A percentile compares a stretch with the other conserved stretches of the same genome.
Evolutionary conservation across 1,140 invertebrate genomes (phyloP).

Genomic region (Drosophila melanica): DNA sequence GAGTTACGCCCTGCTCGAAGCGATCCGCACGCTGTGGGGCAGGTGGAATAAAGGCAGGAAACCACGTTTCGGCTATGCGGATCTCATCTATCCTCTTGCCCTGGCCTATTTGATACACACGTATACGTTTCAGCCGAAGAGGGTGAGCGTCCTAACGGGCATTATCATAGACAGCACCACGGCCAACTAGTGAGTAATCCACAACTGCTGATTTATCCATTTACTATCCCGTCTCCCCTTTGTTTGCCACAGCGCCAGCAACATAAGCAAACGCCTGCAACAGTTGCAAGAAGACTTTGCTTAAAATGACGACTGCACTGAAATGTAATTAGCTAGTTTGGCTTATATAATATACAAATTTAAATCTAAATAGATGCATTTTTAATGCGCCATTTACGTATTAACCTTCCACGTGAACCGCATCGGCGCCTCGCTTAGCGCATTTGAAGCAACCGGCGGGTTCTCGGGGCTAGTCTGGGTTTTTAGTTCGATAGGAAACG

Average conservation of each 20-base stretch:
- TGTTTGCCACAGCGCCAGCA: conserved; percentile 23
- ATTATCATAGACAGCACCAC: conserved; percentile 52
- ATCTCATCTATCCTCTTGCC: conserved; percentile 39
- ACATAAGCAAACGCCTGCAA: conserved; percentile 30
- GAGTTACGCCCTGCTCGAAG: conserved; percentile 51
- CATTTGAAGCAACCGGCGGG: background rate
- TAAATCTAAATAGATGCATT: background rate
- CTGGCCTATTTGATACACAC: conserved; percentile 58
- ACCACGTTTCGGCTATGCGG: conserved; percentile 23
- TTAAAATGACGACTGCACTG: background rate
- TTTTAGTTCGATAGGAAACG: conserved; percentile 26
- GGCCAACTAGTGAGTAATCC: conserved; percentile 58
- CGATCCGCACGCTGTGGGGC: conserved; percentile 33
- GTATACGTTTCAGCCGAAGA: conserved; percentile 28
- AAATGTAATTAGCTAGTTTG: conserved; percentile 10
- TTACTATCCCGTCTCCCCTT: background rate
- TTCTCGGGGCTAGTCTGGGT: background rate
- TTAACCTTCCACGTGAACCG: conserved; percentile 45
- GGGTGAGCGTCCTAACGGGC: conserved; percentile 36
- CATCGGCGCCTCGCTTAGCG: background rate
- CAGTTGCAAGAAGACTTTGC: conserved; percentile 16
- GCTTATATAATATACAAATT: background rate
- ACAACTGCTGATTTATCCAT: background rate
- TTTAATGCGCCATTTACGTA: conserved; percentile 25
- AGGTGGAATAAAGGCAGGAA: background rate